phyloP scores from a whole-genome alignment of 2,888 invertebrate genomes.

The Hemithea aestivaria region DNA sequence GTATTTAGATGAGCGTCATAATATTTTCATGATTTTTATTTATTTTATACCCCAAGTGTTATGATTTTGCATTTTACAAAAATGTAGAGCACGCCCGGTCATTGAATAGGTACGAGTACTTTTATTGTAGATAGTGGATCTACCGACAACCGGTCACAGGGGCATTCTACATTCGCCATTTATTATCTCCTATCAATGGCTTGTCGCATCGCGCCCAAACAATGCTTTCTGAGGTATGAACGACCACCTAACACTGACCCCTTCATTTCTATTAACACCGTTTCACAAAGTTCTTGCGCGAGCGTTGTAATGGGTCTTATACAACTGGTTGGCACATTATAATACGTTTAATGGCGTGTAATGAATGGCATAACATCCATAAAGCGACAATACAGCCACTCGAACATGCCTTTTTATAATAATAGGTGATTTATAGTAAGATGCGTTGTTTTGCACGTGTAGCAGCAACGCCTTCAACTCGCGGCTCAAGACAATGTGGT shows the following conservation, averaged over 20 bases:
- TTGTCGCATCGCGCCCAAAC: conserved; percentile 73
- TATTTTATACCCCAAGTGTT: too few relatives aligned
- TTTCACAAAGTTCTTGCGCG: conserved; percentile 25
- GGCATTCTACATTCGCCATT: conserved; percentile 61
- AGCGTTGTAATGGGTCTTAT: conserved; percentile 34
- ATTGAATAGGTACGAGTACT: conserved; percentile 23
- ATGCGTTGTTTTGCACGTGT: conserved; percentile 73
- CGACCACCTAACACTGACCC: conserved; percentile 48
- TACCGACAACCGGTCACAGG: too few relatives aligned
- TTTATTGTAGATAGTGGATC: conserved; percentile 20
- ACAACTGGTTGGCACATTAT: conserved; percentile 56
- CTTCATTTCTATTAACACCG: conserved; percentile 43
- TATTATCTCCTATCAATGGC: conserved; percentile 72
- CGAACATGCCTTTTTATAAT: conserved; percentile 73
- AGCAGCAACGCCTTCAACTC: conserved; percentile 45
- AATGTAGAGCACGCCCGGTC: conserved; percentile 18
- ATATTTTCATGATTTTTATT: too few relatives aligned
- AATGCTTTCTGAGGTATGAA: conserved; percentile 67
- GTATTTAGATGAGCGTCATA: too few relatives aligned
- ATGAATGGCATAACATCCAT: conserved; percentile 78
- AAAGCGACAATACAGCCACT: conserved; percentile 75
- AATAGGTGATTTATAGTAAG: conserved; percentile 71
- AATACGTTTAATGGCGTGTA: conserved; percentile 78
- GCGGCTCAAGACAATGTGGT: conserved; percentile 33
- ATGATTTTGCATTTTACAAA: neutral